phyloP scores from a whole-genome alignment of 2,113 vertebrate species.

The Nettapus auritus region DNA sequence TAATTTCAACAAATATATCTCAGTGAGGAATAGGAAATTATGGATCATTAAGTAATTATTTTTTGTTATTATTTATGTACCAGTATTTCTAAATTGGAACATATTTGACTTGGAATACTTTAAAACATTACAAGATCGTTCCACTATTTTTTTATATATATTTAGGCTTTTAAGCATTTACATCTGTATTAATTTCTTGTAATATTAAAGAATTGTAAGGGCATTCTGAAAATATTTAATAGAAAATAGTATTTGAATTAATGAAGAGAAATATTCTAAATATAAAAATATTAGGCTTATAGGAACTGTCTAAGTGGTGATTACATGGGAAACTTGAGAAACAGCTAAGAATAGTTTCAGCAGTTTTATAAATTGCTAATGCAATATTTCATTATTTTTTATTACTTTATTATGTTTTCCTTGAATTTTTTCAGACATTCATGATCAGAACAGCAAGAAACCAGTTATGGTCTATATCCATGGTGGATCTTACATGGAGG shows the following conservation, averaged over 20 bases:
- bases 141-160: neutral
- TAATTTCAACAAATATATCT: neutral
- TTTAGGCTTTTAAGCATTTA: neutral
- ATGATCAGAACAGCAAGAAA: constrained; percentile 89
- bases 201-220: neutral
- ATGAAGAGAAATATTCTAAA: neutral
- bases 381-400: constrained; percentile 1
- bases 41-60: neutral
- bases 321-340: neutral
- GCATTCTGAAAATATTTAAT: neutral
- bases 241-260: neutral
- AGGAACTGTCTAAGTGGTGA: neutral
- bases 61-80: neutral
- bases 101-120: neutral
- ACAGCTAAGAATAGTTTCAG: neutral
- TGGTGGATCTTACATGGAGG: constrained; percentile 94
- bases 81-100: neutral
- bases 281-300: neutral
- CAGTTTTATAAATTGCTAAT: neutral
- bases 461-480: constrained; percentile 97
- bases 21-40: neutral
- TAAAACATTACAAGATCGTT: neutral
- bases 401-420: constrained; percentile 66
- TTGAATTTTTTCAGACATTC: constrained; percentile 83
- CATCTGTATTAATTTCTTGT: neutral